Percentiles rank a stretch among this genome's conserved stretches.
Evolutionary conservation across 2,113 vertebrate genomes (phyloP).

Genomic region (Diadophis punctatus): DNA sequence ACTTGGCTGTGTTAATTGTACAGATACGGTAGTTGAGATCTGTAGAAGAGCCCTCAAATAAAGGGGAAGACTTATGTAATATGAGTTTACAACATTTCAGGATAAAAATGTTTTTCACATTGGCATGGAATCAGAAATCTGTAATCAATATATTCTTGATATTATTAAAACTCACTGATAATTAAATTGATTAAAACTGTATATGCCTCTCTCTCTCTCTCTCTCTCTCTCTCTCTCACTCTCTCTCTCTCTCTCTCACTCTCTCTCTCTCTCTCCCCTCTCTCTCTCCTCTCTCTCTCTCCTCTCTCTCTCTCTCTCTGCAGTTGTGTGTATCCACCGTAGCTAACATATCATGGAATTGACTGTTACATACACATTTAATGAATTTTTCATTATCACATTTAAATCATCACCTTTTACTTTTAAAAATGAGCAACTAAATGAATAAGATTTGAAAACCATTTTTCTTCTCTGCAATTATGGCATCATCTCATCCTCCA

Average conservation of each 20-base stretch:
- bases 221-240: not conserved
- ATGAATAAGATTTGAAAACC: not conserved
- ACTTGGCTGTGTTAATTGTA: not conserved
- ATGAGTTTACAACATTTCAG: not conserved
- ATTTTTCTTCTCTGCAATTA: conserved; percentile 9
- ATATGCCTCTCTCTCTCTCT: not conserved
- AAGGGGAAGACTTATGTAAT: not conserved
- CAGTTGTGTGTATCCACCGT: not conserved
- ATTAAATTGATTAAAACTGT: not conserved
- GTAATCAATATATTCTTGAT: not conserved
- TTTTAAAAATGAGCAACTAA: conserved; percentile 10
- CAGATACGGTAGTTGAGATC: not conserved
- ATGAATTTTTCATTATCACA: conserved; percentile 29
- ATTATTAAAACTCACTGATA: not conserved
- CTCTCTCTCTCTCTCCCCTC: not conserved
- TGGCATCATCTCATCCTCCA: not conserved
- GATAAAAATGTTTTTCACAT: not conserved
- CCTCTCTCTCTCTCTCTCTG: not conserved
- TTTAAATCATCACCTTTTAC: conserved; percentile 10
- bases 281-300: too few species aligned
- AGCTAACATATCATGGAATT: not conserved
- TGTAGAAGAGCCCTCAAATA: not conserved
- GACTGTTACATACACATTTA: not conserved
- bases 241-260: not conserved
- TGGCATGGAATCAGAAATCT: not conserved